Evolutionary conservation across 2,888 invertebrate genomes (phyloP).

Genomic region (Dorcus parallelipipedus): DNA sequence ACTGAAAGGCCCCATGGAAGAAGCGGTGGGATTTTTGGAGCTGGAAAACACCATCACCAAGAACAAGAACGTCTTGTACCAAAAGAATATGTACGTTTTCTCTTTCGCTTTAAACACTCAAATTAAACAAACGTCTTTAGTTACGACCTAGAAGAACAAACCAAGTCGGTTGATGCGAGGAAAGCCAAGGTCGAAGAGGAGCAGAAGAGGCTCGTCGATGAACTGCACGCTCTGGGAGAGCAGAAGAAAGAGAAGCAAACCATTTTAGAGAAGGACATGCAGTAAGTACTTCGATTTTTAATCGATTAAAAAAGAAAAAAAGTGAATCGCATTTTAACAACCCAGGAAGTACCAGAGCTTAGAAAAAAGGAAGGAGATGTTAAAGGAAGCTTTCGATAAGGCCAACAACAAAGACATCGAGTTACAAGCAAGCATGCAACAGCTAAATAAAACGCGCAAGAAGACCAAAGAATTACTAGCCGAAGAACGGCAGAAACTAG

Average conservation of each 20-base stretch:
- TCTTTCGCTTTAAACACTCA: constrained; percentile 4
- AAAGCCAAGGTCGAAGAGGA: constrained; percentile 58
- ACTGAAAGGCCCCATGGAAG: constrained; percentile 73
- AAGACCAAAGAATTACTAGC: constrained; percentile 66
- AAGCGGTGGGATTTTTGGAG: constrained; percentile 73
- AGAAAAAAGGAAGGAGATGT: constrained; percentile 56
- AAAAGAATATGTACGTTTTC: constrained; percentile 61
- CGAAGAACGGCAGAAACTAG: constrained; percentile 66
- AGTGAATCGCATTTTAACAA: background rate
- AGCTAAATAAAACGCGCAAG: constrained; percentile 71
- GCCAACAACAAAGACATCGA: constrained; percentile 65
- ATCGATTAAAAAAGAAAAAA: background rate
- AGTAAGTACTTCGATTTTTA: constrained; percentile 20
- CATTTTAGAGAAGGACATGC: constrained; percentile 29
- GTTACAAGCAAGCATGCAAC: constrained; percentile 63
- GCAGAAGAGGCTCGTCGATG: constrained; percentile 60
- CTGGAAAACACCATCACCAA: constrained; percentile 72
- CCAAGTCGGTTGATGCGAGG: constrained; percentile 52
- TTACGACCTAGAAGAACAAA: constrained; percentile 57
- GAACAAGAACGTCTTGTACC: constrained; percentile 68
- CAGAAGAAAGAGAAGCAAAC: constrained; percentile 50
- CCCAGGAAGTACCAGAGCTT: constrained; percentile 50
- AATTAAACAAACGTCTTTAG: constrained; percentile 39
- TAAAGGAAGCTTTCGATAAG: constrained; percentile 59
- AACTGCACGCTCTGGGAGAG: constrained; percentile 52